These are phyloP conservation scores for Eristalis intricaria DNA, from an alignment of 2,888 invertebrate genomes.

Conservation along the genomic window DNA sequence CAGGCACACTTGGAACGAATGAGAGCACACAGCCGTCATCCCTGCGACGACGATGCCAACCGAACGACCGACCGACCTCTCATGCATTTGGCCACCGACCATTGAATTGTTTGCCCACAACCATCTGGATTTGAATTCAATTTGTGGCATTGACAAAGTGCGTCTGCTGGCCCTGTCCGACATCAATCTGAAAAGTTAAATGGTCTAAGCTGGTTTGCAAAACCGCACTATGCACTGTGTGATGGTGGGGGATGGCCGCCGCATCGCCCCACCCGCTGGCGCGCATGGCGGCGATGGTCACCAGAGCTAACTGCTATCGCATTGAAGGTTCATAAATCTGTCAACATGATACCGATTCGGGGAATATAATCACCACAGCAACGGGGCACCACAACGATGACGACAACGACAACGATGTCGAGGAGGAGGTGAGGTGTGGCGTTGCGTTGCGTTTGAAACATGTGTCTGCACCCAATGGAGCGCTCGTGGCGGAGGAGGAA, in stretches of 20 bases:
- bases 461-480: not conserved
- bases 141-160: slow-evolving; percentile 71
- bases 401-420: not conserved
- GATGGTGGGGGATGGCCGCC: not conserved
- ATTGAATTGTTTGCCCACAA: slow-evolving; percentile 57
- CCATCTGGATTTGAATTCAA: slow-evolving; percentile 70
- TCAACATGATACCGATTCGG: slow-evolving; percentile 57
- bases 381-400: not conserved
- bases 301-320: slow-evolving; percentile 37
- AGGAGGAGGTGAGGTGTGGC: not conserved
- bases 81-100: slow-evolving; percentile 57
- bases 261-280: not conserved
- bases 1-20: not conserved
- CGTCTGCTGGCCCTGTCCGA: slow-evolving; percentile 54
- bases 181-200: slow-evolving; percentile 68
- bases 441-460: not conserved
- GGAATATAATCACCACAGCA: slow-evolving; percentile 41
- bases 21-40: slow-evolving; percentile 32
- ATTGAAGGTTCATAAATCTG: slow-evolving; percentile 68
- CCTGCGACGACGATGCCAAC: slow-evolving; percentile 24
- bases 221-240: slow-evolving; percentile 8
- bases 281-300: not conserved
- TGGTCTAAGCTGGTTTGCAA: slow-evolving; percentile 24
- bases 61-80: slow-evolving; percentile 54
- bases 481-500: not conserved